Evolutionary conservation across 2,113 vertebrate species (phyloP), one percentile per base, ranked within the genome.

Genomic region (Psittacara wagleri): DNA sequence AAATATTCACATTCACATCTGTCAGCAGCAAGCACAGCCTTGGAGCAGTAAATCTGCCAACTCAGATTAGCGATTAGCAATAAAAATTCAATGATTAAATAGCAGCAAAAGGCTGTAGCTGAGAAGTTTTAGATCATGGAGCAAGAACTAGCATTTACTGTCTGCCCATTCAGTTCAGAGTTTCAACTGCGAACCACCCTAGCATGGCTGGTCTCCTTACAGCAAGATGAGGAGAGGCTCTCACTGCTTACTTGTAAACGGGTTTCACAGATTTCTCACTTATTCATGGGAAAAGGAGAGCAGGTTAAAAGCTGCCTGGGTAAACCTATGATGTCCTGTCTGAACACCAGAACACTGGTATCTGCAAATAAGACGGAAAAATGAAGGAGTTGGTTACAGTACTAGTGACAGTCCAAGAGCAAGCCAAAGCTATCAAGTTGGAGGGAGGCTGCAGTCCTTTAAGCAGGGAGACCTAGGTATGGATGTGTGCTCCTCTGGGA

Each of bases 1-100:
- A 75, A 81, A 91, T 92, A 52, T 8, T 67, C 76, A 63, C 35
- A 2, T 33, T 91, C 46, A 17, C 55, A 78, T 90, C 86, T 94
- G 76, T 91, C 83, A 84, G 88, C 83, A 94, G 80, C 64, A 75
- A 88, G 61, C 55, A 17, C 37, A 41, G 92, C 83, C 85, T 95
- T 4, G 0, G 79, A 93, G 64, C 46, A 81, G 79, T 67, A 64
- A 63, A 77, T 90, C 85, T 90, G 90, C 83, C 90, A 88, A 63
- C 55, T 81, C 70, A 67, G 48, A 46, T 83, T 88, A 90, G 87
- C 1, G 1, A 82, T 89, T 76, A 80, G 70, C 28, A 67, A 72
- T 80, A 91, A 74, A 90, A 80, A 67, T 29, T 35, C 72, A 63
- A 7, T 81, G 3, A 94, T 86, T 91, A 93, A 88, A 86, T 52